phyloP scores from a whole-genome alignment of 1,140 invertebrate genomes.

The Forficula auricularia region DNA sequence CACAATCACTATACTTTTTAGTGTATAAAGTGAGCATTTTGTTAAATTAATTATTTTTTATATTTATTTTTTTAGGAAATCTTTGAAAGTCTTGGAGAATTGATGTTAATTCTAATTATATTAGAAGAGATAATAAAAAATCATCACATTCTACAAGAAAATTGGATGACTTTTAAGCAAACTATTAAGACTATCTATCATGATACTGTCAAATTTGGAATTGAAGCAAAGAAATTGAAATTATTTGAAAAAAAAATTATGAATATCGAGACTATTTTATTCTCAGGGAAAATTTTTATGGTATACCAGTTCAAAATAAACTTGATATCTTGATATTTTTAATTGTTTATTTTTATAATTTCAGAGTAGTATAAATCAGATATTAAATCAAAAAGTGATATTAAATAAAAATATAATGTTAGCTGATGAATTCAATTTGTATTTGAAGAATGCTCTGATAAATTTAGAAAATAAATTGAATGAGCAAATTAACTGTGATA shows the following conservation, averaged over 20 bases:
- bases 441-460: constrained; percentile 42
- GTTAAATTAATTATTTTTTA: too few relatives aligned
- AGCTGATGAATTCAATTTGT: constrained; percentile 50
- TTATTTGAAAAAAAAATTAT: constrained; percentile 47
- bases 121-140: constrained; percentile 49
- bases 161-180: constrained; percentile 51
- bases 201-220: constrained; percentile 41
- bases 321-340: constrained; percentile 4
- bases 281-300: constrained; percentile 45
- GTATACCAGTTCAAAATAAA: constrained; percentile 23
- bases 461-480: constrained; percentile 36
- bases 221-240: constrained; percentile 34
- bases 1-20: too few relatives aligned
- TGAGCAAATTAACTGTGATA: constrained; percentile 32
- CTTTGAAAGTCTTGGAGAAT: constrained; percentile 42
- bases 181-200: constrained; percentile 48
- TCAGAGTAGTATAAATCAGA: constrained; percentile 38
- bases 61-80: constrained; percentile 27
- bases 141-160: constrained; percentile 39
- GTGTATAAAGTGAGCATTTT: too few relatives aligned
- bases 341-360: constrained; percentile 7
- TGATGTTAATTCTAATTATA: constrained; percentile 48
- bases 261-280: constrained; percentile 38
- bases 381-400: constrained; percentile 40
- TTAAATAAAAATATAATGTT: constrained; percentile 43